A percentile compares a stretch with the other conserved stretches of the same genome.
Evolutionary conservation across 2,888 invertebrate species (phyloP).

Genomic region (Aporophyla lueneburgensis): DNA sequence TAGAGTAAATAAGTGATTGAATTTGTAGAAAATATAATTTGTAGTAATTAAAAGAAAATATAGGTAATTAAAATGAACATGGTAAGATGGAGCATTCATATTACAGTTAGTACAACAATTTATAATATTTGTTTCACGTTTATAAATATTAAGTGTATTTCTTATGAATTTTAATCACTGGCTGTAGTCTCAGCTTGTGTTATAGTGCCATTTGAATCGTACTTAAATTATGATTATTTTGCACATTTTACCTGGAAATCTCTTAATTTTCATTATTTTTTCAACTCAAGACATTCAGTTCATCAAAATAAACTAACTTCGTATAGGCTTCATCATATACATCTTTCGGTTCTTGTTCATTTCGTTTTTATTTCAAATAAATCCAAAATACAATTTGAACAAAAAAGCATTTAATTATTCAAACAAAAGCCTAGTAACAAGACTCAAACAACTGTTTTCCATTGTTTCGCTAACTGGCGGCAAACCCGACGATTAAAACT

Average conservation of each 20-base stretch:
- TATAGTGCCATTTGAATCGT: background rate
- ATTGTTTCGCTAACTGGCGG: conserved; percentile 39
- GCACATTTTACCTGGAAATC: background rate
- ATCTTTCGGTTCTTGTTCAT: background rate
- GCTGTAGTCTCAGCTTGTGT: background rate
- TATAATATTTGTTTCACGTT: too few relatives aligned
- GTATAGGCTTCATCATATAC: too few relatives aligned
- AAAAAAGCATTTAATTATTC: conserved; percentile 7
- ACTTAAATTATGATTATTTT: background rate
- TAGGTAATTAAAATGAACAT: too few relatives aligned
- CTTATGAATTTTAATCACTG: background rate
- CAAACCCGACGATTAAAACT: conserved; percentile 63
- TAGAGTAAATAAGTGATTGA: too few relatives aligned
- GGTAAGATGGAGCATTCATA: too few relatives aligned
- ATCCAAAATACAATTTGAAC: background rate
- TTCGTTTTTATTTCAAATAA: background rate
- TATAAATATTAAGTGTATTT: background rate
- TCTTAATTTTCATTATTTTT: background rate
- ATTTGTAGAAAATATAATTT: too few relatives aligned
- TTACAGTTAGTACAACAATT: too few relatives aligned
- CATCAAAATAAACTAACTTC: background rate
- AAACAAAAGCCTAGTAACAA: conserved; percentile 21
- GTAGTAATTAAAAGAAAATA: too few relatives aligned
- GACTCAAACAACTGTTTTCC: conserved; percentile 19
- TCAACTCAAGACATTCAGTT: background rate